phyloP scores from a whole-genome alignment of 1,140 invertebrate genomes.

The Lordiphosa mommai region DNA sequence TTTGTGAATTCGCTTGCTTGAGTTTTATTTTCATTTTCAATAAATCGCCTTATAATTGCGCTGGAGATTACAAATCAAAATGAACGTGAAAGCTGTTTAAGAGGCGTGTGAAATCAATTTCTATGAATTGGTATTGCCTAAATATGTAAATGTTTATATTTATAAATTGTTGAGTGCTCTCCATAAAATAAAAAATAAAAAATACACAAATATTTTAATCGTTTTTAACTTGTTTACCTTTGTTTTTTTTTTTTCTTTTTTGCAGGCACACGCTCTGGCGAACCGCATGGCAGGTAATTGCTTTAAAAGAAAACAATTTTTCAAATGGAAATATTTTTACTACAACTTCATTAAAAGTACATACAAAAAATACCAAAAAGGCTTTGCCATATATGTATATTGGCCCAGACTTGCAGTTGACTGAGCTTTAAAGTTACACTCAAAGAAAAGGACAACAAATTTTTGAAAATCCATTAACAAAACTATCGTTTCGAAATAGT shows the following conservation, averaged over 20 bases:
- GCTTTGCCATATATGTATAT: too few relatives aligned
- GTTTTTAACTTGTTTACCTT: constrained; percentile 31
- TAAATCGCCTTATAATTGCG: constrained; percentile 58
- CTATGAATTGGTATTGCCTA: constrained; percentile 16
- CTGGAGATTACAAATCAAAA: constrained; percentile 33
- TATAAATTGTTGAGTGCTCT: constrained; percentile 35
- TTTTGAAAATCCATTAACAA: too few relatives aligned
- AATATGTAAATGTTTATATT: constrained; percentile 44
- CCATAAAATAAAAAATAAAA: background rate
- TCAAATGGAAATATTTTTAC: too few relatives aligned
- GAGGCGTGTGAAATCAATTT: constrained; percentile 58
- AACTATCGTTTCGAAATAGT: too few relatives aligned
- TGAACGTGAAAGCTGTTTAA: constrained; percentile 50
- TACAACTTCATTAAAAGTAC: too few relatives aligned
- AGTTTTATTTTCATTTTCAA: constrained; percentile 48
- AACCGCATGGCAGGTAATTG: too few relatives aligned
- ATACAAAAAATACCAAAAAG: too few relatives aligned
- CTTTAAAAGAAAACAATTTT: too few relatives aligned
- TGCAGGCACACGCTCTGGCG: constrained; percentile 35
- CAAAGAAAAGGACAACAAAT: too few relatives aligned
- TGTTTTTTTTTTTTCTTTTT: constrained; percentile 15
- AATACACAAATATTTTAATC: constrained; percentile 49
- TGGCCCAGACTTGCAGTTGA: too few relatives aligned
- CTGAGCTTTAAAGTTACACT: too few relatives aligned
- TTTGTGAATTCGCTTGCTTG: too few relatives aligned